Conservation (phyloP, 2,797 vertebrate species). For the Lutjanus argentimaculatus region DNA sequence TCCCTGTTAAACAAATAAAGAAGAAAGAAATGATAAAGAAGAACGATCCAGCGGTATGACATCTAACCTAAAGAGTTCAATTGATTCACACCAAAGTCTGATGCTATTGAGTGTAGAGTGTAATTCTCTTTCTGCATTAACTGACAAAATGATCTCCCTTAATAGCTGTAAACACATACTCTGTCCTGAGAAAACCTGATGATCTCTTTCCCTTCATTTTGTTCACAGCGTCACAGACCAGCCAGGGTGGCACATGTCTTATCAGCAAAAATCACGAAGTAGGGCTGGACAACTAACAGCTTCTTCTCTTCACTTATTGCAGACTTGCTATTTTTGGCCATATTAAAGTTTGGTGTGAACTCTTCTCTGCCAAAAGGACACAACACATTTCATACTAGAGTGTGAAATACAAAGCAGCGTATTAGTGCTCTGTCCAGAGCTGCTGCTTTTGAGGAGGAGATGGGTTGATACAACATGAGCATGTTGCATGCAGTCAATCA, state of each 20-base stretch:
- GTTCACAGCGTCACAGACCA: slow-evolving; percentile 2
- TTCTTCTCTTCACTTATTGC: background rate
- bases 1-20: no score
- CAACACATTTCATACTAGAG: background rate
- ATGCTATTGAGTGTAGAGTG: background rate
- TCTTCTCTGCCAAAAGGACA: slow-evolving; percentile 1
- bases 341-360: background rate
- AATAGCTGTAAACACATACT: background rate
- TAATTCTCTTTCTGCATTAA: no score
- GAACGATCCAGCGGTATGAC: background rate
- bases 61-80: background rate
- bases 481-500: no score
- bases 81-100: background rate
- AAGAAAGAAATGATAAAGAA: no score
- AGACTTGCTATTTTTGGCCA: background rate
- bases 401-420: background rate
- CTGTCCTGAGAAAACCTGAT: background rate
- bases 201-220: background rate
- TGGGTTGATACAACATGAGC: no score
- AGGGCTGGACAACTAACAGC: background rate
- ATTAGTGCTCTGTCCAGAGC: background rate
- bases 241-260: background rate
- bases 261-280: background rate
- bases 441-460: background rate
- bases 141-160: no score